Evolutionary conservation across 2,797 vertebrate genomes (phyloP).

Genomic region (Pantherophis vulpinus): DNA sequence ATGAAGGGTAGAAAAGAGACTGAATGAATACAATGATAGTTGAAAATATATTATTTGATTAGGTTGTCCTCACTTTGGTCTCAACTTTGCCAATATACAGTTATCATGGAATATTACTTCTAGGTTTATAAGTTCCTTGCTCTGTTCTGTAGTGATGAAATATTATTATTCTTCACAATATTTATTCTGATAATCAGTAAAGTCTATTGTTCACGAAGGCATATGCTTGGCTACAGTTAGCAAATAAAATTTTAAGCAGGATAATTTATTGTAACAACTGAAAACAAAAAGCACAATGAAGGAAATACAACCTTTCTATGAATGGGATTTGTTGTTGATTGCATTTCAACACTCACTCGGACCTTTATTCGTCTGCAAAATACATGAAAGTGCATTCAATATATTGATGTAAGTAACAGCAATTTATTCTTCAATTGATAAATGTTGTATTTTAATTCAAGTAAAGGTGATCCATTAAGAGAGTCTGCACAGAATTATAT

Average conservation of each 20-base stretch:
- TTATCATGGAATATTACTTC: neutral
- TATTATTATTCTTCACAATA: neutral
- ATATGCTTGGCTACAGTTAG: neutral
- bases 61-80: neutral
- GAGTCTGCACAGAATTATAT: neutral
- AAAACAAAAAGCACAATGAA: neutral
- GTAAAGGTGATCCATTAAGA: neutral
- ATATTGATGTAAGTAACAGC: slow-evolving; percentile 2
- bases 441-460: neutral
- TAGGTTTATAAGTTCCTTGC: neutral
- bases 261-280: neutral
- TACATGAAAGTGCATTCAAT: slow-evolving; percentile 32
- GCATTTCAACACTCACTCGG: slow-evolving; percentile 84
- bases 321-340: slow-evolving; percentile 78
- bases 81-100: neutral
- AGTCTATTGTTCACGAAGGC: neutral
- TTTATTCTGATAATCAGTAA: neutral
- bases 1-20: neutral
- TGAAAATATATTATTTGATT: neutral
- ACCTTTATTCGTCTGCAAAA: slow-evolving; percentile 79
- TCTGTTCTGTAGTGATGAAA: neutral
- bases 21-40: neutral
- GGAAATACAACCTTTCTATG: slow-evolving; percentile 83
- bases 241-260: neutral
- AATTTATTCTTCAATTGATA: neutral